These are phyloP conservation scores for Rhinolophus sinicus DNA, from an alignment of 2,113 vertebrate species.

Conservation along the genomic window DNA sequence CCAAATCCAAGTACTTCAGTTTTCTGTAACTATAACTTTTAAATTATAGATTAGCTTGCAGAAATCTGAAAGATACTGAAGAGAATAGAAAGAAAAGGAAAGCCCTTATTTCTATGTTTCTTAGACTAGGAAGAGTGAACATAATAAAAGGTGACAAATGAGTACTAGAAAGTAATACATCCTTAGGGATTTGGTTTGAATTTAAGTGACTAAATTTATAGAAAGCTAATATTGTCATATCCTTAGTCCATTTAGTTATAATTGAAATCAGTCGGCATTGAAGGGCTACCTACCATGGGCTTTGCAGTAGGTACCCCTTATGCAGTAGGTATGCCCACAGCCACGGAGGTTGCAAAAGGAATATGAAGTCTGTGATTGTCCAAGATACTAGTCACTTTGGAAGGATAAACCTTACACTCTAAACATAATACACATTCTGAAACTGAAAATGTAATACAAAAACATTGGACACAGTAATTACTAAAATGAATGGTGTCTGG, in stretches of 20 bases:
- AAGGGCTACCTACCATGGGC: background rate
- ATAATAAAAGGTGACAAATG: background rate
- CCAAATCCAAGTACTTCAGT: background rate
- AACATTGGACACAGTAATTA: background rate
- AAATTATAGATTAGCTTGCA: slow-evolving; percentile 2
- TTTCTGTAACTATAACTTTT: slow-evolving; percentile 59
- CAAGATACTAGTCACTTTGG: slow-evolving; percentile 36
- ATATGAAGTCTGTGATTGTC: background rate
- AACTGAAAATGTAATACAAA: slow-evolving; percentile 13
- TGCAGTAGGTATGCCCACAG: background rate
- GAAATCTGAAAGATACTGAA: slow-evolving; percentile 43
- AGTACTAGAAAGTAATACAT: slow-evolving; percentile 11
- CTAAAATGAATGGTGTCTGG: background rate
- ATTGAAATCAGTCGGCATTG: slow-evolving; percentile 1
- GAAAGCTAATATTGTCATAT: background rate
- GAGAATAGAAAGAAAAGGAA: slow-evolving; percentile 29
- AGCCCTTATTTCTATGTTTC: background rate
- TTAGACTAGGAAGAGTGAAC: background rate
- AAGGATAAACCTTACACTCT: slow-evolving; percentile 7
- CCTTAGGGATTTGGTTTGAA: slow-evolving; percentile 48
- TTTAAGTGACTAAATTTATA: slow-evolving; percentile 34
- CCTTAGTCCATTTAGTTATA: background rate
- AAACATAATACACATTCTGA: slow-evolving; percentile 36
- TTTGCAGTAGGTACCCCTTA: background rate
- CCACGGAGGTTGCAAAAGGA: background rate